Conservation (phyloP, 1,140 invertebrate genomes). For the Danaus plexippus region DNA sequence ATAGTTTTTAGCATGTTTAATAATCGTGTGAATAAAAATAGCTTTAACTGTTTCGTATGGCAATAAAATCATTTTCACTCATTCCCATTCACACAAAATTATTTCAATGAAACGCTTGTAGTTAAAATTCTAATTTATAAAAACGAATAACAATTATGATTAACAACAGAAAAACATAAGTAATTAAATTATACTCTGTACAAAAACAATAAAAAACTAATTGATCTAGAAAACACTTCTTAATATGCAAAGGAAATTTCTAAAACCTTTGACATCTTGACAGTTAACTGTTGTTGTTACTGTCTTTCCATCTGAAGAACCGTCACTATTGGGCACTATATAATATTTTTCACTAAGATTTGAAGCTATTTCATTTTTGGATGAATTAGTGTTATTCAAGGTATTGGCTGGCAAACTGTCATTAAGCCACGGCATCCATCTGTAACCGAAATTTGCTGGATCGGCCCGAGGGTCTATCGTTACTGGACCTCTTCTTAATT, state of each 20-base stretch:
- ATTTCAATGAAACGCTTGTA: no score
- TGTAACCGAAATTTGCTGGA: slow-evolving; percentile 46
- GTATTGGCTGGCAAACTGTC: slow-evolving; percentile 9
- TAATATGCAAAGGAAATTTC: slow-evolving; percentile 49
- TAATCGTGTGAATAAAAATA: no score
- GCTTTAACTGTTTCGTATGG: no score
- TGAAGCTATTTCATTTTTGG: slow-evolving; percentile 4
- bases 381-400: slow-evolving; percentile 7
- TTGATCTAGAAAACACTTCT: slow-evolving; percentile 37
- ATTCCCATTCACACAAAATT: no score
- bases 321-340: neutral
- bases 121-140: no score
- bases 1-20: no score
- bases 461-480: slow-evolving; percentile 33
- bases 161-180: slow-evolving; percentile 8
- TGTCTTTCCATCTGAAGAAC: slow-evolving; percentile 2
- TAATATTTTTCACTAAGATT: neutral
- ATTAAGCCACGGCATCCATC: slow-evolving; percentile 51
- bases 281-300: slow-evolving; percentile 25
- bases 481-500: slow-evolving; percentile 28
- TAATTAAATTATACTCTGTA: slow-evolving; percentile 3
- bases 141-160: neutral
- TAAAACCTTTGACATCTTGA: slow-evolving; percentile 34
- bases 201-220: slow-evolving; percentile 8
- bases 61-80: no score